Conservation (phyloP, 2,797 vertebrate genomes). For the Artibeus jamaicensis region DNA sequence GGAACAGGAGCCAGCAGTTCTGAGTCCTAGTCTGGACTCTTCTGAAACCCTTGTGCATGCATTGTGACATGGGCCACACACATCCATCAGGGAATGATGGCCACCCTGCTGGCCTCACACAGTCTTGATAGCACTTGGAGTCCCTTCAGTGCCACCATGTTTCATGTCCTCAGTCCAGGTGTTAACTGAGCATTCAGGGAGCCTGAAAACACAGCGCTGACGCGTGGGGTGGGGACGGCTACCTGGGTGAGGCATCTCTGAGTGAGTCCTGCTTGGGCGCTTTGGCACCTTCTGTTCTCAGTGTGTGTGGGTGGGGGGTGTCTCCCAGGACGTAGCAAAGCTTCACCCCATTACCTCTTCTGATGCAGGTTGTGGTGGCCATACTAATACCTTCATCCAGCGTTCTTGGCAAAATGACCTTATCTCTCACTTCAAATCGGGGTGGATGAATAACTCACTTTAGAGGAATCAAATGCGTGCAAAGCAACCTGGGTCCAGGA, state of each 20-base stretch:
- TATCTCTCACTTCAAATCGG: background rate
- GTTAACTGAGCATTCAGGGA: background rate
- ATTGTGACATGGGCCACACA: background rate
- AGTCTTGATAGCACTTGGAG: background rate
- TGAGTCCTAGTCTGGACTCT: too few species aligned
- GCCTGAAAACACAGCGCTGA: background rate
- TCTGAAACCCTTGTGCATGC: background rate
- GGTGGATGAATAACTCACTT: background rate
- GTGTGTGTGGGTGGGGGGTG: background rate
- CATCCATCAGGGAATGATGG: background rate
- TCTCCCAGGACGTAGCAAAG: background rate
- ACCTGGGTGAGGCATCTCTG: background rate
- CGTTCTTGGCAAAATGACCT: background rate
- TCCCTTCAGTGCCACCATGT: background rate
- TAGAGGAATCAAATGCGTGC: background rate
- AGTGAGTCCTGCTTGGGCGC: background rate
- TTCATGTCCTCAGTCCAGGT: background rate
- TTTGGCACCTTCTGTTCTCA: background rate
- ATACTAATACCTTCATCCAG: background rate
- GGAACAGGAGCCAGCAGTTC: background rate
- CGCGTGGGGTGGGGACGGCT: too few species aligned
- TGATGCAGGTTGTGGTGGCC: background rate
- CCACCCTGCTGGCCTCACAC: background rate
- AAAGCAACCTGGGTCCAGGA: background rate
- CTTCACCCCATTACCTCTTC: background rate